Percentiles rank a stretch among this genome's conserved stretches.
phyloP scores from a whole-genome alignment of 2,113 vertebrate genomes.

The Rutilus rutilus region DNA sequence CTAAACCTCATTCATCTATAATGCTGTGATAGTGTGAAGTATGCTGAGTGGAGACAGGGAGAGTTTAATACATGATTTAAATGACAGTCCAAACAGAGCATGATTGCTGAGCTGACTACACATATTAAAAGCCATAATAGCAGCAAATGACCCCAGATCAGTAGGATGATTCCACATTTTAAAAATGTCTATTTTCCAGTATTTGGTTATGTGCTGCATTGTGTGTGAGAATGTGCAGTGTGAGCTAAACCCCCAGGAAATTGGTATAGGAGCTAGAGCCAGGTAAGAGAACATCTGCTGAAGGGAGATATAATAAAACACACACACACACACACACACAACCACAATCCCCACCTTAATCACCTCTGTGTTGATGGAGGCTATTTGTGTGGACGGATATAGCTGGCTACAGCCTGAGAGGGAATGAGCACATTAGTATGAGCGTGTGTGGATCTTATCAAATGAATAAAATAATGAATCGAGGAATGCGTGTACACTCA shows the following conservation, averaged over 20 bases:
- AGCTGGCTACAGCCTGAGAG: slow-evolving; percentile 51
- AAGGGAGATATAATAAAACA: slow-evolving; percentile 32
- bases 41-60: background rate
- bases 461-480: slow-evolving; percentile 1
- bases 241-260: slow-evolving; percentile 43
- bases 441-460: slow-evolving; percentile 30
- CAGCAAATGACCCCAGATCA: slow-evolving; percentile 19
- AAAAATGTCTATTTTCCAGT: background rate
- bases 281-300: slow-evolving; percentile 53
- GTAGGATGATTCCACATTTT: background rate
- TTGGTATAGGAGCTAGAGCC: slow-evolving; percentile 40
- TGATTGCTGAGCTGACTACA: slow-evolving; percentile 17
- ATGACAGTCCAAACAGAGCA: background rate
- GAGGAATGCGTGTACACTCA: background rate
- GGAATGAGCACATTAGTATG: slow-evolving; percentile 55
- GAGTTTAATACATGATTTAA: slow-evolving; percentile 1
- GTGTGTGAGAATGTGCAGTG: slow-evolving; percentile 13
- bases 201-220: slow-evolving; percentile 26
- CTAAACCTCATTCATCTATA: background rate
- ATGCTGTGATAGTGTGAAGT: slow-evolving; percentile 5
- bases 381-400: slow-evolving; percentile 48
- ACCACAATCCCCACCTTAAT: slow-evolving; percentile 33
- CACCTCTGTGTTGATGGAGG: slow-evolving; percentile 35
- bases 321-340: background rate
- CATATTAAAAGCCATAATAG: background rate